Conservation (phyloP, 1,140 invertebrate genomes). For the Drosophila bocqueti region DNA sequence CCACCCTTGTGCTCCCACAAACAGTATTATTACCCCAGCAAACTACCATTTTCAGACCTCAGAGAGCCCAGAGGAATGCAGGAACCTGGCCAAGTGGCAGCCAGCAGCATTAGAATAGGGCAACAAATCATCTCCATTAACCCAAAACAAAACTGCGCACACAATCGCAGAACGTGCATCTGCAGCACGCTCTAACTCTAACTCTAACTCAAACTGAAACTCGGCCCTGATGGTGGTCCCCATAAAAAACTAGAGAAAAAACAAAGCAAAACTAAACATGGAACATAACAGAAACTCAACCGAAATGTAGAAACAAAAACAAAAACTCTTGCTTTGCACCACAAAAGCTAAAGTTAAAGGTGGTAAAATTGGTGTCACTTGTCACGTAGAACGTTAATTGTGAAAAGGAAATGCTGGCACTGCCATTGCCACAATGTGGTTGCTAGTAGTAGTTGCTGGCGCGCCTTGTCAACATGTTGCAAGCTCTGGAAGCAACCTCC, state of each 20-base stretch:
- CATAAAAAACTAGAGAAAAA: constrained; percentile 43
- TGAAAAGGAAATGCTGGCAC: constrained; percentile 80
- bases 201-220: constrained; percentile 21
- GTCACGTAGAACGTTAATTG: constrained; percentile 84
- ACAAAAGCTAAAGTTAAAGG: constrained; percentile 68
- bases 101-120: constrained; percentile 73
- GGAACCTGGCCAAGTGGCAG: neutral
- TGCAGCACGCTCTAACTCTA: constrained; percentile 70
- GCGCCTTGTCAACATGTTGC: constrained; percentile 78
- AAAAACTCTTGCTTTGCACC: constrained; percentile 43
- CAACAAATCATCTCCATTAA: constrained; percentile 85
- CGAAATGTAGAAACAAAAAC: constrained; percentile 34
- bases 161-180: constrained; percentile 84
- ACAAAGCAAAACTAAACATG: constrained; percentile 24
- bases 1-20: neutral
- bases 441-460: constrained; percentile 34
- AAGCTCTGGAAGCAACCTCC: constrained; percentile 29
- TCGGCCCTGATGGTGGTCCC: constrained; percentile 78
- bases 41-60: neutral
- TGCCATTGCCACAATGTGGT: constrained; percentile 29
- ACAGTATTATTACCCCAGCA: constrained; percentile 17
- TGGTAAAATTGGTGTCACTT: constrained; percentile 85
- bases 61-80: constrained; percentile 5
- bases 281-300: constrained; percentile 48
- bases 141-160: constrained; percentile 83